These are phyloP conservation scores for Cephalotes varians DNA, from an alignment of 2,888 invertebrate genomes.

Conservation along the genomic window DNA sequence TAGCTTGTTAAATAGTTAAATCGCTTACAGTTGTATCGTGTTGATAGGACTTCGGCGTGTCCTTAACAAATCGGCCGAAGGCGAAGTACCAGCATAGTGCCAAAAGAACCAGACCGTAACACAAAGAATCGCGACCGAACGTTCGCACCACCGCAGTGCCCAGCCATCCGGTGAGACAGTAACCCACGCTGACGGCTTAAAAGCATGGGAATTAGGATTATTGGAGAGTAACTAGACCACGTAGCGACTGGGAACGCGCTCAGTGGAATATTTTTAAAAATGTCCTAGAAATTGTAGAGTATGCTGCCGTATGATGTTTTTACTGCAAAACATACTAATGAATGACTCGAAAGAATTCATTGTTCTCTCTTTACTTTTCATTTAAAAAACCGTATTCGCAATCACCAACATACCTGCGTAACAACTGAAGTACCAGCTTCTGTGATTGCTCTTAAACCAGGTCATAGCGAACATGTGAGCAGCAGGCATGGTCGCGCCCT, in stretches of 20 bases:
- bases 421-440: slow-evolving; percentile 87
- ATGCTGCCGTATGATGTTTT: background rate
- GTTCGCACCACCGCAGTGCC: slow-evolving; percentile 87
- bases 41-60: slow-evolving; percentile 86
- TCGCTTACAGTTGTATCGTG: slow-evolving; percentile 84
- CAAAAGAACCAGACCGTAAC: slow-evolving; percentile 86
- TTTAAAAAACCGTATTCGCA: background rate
- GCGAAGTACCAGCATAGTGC: slow-evolving; percentile 87
- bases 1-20: background rate
- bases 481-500: slow-evolving; percentile 88
- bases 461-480: slow-evolving; percentile 88
- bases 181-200: slow-evolving; percentile 87
- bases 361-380: background rate
- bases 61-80: slow-evolving; percentile 88
- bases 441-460: slow-evolving; percentile 87
- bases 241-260: background rate
- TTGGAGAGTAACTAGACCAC: background rate
- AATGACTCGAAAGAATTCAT: background rate
- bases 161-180: slow-evolving; percentile 87
- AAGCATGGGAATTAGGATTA: slow-evolving; percentile 32
- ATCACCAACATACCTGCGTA: slow-evolving; percentile 86
- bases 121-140: slow-evolving; percentile 87
- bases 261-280: background rate
- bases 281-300: no score
- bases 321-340: background rate